Evolutionary conservation across 1,140 invertebrate genomes (phyloP), one percentile per base, ranked within the genome.

Genomic region (Vollenhovia emeryi): DNA sequence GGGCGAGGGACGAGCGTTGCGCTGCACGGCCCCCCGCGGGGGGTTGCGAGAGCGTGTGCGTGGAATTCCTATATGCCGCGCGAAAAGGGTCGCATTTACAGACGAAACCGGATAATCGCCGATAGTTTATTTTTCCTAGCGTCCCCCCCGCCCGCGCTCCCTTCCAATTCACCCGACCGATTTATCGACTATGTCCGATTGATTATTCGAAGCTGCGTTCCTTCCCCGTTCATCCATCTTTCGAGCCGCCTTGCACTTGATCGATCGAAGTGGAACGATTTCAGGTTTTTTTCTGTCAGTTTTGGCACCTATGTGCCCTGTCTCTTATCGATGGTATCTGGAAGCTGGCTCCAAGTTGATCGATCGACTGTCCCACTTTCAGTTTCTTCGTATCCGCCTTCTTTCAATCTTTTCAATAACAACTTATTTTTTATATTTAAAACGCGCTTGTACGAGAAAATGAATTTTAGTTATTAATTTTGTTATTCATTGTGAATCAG

Each of bases 181-280:
- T 92, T 92, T 92, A 92, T 92, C 91, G 90, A 89, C 84, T 85
- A 86, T 40, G 52, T 82, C 79, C 87, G 80, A 89, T 89, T 84
- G 84, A 91, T 89, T 91, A 86, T 89, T 84, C 64, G 27, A 86
- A 80, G 69, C 73, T 85, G 21, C 60, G 5, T 57, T 71, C 43
- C 2, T 86, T 79, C 15, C 27, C 15, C 73, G 11, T 55, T 36
- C 36, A 27, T 69, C 43, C 21, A 52, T 43, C 60, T 55, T 40
- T 84, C 33, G 18, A 80, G 13, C 40, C 57, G 15, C 27, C 33
- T 48, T 64, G 18, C 30, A 69, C 48, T 80, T 60, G 43, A 40
- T 50, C 13, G 11, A 73, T 71, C 66, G 2, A 21, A 73, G 24
- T 73, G 8, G 36, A 30, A 73, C 11, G 15, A 9, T 2, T 55